Base-by-base conservation (phyloP, 2,113 vertebrate genomes). In the Miniopterus natalensis region DNA sequence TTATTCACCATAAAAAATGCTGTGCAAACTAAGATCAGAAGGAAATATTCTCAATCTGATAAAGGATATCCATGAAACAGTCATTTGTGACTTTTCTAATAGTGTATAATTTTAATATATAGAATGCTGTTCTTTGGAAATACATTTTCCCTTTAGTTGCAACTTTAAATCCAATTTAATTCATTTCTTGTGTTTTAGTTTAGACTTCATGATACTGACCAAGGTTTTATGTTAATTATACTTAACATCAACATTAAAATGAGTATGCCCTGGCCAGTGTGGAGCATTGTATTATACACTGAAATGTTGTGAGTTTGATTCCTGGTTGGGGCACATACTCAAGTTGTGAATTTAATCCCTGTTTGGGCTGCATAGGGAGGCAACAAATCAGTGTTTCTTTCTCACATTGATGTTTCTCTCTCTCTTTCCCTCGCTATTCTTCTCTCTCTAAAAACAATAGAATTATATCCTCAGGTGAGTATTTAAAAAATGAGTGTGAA, bases 141-240 rank as follows among this genome's bases (percentile, higher is more conserved):
- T n/a, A 84, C 2, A 1, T 85, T 92, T 55, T 77, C 6, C 20
- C 8, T 88, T 11, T 63, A 83, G 18, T 7, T 79, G 5, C 63
- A 91, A 86, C 36, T 10, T 88, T 83, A 93, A 93, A 93, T 95
- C 6, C n/a, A 74, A 83, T 70, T n/a, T 70, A 93, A 92, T 96
- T 91, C 57, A 95, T 70, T 74, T 93, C 15, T 85, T 70, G 2
- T 70, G 40, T 85, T 91, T 92, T 75, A 86, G 4, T 74, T 86
- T 74, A 91, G 9, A 77, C 42, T 94, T 96, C 21, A 95, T 87
- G 71, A 93, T 36, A 90, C 1, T 80, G n/a, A 23, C 49, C 23
- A 40, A 27, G 10, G 93, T 87, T 93, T 68, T 42, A 70, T 95
- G 47, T 17, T 89, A 93, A 75, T 95, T 92, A 91, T 23, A 71